These are phyloP conservation scores for Caenorhabditis sulstoni DNA, from an alignment of 2,888 invertebrate species.

Conservation along the genomic window DNA sequence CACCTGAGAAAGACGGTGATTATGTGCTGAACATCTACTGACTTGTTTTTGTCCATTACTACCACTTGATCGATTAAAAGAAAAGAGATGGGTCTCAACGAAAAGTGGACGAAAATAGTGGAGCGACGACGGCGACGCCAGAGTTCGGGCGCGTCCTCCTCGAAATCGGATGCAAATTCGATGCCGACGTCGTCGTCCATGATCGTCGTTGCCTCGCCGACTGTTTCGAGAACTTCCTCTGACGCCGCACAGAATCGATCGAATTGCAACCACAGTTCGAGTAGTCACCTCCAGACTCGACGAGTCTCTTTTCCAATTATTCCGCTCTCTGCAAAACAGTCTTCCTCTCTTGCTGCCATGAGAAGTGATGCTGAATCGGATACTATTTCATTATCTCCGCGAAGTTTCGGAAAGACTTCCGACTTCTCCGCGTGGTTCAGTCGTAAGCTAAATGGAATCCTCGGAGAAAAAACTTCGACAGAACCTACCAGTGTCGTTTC, in stretches of 20 bases:
- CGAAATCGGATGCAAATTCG: slow-evolving; percentile 48
- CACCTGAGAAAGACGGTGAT: slow-evolving; percentile 32
- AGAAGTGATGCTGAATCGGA: slow-evolving; percentile 39
- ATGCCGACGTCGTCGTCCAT: slow-evolving; percentile 13
- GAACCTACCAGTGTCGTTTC: slow-evolving; percentile 34
- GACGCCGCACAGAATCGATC: slow-evolving; percentile 25
- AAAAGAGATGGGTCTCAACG: slow-evolving; percentile 49
- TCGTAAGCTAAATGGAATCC: slow-evolving; percentile 44
- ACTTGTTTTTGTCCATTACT: slow-evolving; percentile 26
- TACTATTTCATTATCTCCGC: slow-evolving; percentile 38
- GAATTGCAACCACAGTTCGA: slow-evolving; percentile 16
- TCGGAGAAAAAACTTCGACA: slow-evolving; percentile 10
- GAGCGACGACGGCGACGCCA: slow-evolving; percentile 56
- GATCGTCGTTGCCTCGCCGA: slow-evolving; percentile 4
- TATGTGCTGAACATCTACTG: slow-evolving; percentile 47
- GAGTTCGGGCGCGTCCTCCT: slow-evolving; percentile 39
- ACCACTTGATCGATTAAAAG: slow-evolving; percentile 31
- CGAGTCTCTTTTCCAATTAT: slow-evolving; percentile 50
- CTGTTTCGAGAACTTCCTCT: slow-evolving; percentile 9
- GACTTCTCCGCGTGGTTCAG: slow-evolving; percentile 50
- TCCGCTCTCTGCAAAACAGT: no score
- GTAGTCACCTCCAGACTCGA: slow-evolving; percentile 10
- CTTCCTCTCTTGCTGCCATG: slow-evolving; percentile 4
- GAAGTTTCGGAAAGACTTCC: slow-evolving; percentile 37
- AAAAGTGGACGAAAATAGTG: slow-evolving; percentile 54